Percentiles rank a stretch among this genome's conserved stretches.
Evolutionary conservation across 2,888 invertebrate species (phyloP).

Genomic region (Acronicta leporina): DNA sequence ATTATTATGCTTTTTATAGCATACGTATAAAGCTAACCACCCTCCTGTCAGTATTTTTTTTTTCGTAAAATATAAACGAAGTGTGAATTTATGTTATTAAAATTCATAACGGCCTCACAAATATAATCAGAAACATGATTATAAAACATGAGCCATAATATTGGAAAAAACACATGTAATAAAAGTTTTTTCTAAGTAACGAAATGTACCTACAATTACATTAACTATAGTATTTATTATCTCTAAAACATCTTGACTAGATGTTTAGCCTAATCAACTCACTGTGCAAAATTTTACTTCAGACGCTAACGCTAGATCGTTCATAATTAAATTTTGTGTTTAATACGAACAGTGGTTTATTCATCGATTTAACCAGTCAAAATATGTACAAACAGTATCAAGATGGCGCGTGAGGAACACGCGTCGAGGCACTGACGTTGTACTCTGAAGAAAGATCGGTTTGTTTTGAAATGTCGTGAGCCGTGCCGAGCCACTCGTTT

Average conservation of each 20-base stretch:
- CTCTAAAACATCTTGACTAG: neutral
- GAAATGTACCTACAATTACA: neutral
- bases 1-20: slow-evolving; percentile 71
- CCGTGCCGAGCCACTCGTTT: slow-evolving; percentile 75
- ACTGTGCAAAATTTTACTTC: slow-evolving; percentile 30
- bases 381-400: slow-evolving; percentile 80
- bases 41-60: slow-evolving; percentile 55
- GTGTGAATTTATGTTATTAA: slow-evolving; percentile 51
- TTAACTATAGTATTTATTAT: slow-evolving; percentile 7
- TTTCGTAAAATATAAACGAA: slow-evolving; percentile 37
- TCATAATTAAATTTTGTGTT: slow-evolving; percentile 51
- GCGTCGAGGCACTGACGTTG: slow-evolving; percentile 73
- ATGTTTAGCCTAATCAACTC: neutral
- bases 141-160: no score
- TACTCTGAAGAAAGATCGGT: slow-evolving; percentile 70
- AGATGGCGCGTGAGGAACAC: slow-evolving; percentile 71
- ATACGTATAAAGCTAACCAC: slow-evolving; percentile 60
- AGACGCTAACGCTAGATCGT: slow-evolving; percentile 5
- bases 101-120: slow-evolving; percentile 9
- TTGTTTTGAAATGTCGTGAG: slow-evolving; percentile 85
- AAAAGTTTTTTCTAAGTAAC: no score
- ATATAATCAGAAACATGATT: no score
- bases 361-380: slow-evolving; percentile 80
- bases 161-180: no score
- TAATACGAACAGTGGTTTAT: slow-evolving; percentile 68